phyloP scores from a whole-genome alignment of 2,113 vertebrate genomes.

The Numenius arquata region DNA sequence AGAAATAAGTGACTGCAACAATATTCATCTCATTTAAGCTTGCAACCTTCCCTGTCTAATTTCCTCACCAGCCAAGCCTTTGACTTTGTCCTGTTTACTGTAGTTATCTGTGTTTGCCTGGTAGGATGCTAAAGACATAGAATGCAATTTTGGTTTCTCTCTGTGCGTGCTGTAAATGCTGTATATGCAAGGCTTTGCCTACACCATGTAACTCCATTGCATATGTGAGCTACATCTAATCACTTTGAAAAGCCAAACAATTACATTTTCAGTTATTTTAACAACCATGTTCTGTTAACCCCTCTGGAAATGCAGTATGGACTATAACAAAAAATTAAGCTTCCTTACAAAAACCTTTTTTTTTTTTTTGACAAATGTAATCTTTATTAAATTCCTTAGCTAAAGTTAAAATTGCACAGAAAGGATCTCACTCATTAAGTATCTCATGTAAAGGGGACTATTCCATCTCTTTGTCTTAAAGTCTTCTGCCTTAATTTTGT shows the following conservation, averaged over 20 bases:
- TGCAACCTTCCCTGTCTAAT: background rate
- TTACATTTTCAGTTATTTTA: background rate
- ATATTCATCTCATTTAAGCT: background rate
- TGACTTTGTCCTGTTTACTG: background rate
- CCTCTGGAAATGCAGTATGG: background rate
- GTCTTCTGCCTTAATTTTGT: background rate
- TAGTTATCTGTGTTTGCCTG: background rate
- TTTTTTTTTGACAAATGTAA: background rate
- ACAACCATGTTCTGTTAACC: background rate
- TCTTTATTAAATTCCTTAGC: slow-evolving; percentile 5
- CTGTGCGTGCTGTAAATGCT: background rate
- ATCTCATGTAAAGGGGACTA: background rate
- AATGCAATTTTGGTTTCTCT: background rate
- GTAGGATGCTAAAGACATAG: background rate
- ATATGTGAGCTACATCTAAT: background rate
- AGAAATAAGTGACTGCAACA: background rate
- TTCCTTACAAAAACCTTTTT: background rate
- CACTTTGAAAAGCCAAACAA: slow-evolving; percentile 2
- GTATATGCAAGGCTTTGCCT: background rate
- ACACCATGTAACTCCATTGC: background rate
- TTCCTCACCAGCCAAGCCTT: background rate
- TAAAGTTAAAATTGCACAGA: background rate
- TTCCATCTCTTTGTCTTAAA: background rate
- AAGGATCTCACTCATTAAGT: background rate
- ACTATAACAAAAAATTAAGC: background rate